Evolutionary conservation across 1,140 invertebrate genomes (phyloP), one percentile per base, ranked within the genome.

Genomic region (Elymnias hypermnestra): DNA sequence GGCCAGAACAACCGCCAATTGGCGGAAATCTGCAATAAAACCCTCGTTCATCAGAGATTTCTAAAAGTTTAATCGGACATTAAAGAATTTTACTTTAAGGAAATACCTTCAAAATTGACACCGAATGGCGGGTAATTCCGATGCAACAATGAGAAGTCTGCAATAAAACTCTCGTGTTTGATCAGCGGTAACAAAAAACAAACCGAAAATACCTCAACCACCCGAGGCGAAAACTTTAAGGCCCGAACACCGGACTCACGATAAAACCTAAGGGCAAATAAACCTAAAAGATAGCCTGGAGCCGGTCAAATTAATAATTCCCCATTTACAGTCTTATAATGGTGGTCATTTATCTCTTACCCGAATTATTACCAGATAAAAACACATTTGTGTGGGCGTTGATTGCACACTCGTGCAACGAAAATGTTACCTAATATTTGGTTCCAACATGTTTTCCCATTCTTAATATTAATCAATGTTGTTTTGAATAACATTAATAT

Each of bases 301-400:
- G 55, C 52, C 33, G 49, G 50, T 17, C 40, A 31, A 65, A 71
- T 64, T 71, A 62, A 55, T 66, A 57, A 62, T 58, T 63, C 51
- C 37, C 41, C 42, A 38, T 56, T 55, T 49, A 64, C 53, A 52
- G 29, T 57, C 49, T 57, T 55, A 40, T 64, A 56, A 53, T 61
- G 42, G 42, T 38, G 28, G 51, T 19, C 54, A 50, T 62, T 59
- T 63, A 61, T 61, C 55, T 56, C 57, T 44, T 36, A 60, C 47
- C 51, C 44, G 29, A 58, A 58, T 63, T 56, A 56, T 59, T 50
- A 39, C 26, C 36, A 56, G 58, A 63, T 60, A 64, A 62, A 60
- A 62, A 61, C 48, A 61, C 48, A 41, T 53, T 35, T 23, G 25
- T 57, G 62, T 60, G 47, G 58, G 62, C 54, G 57, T 54, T 19